Conservation (phyloP, 2,113 vertebrate species). For the Gadus chalcogrammus region DNA sequence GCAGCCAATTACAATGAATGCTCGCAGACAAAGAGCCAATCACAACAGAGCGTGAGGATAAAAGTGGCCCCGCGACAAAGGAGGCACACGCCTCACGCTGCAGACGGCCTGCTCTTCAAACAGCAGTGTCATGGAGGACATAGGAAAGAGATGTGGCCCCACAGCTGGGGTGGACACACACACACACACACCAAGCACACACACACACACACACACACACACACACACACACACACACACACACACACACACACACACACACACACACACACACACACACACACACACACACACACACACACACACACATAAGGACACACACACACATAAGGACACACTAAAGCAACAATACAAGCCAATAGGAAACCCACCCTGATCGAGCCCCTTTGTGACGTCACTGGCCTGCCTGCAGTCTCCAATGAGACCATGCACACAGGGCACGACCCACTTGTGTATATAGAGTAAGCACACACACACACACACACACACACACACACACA, state of each 20-base stretch:
- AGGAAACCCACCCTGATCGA: not conserved
- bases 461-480: constrained; percentile 13
- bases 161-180: constrained; percentile 37
- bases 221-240: not conserved
- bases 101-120: constrained; percentile 35
- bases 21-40: constrained; percentile 56
- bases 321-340: not conserved
- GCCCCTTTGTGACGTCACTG: not conserved
- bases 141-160: constrained; percentile 20
- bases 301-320: too few species aligned
- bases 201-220: too few species aligned
- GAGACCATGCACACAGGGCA: constrained; percentile 5
- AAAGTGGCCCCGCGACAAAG: constrained; percentile 50
- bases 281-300: not conserved
- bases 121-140: constrained; percentile 3
- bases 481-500: not conserved
- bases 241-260: too few species aligned
- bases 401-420: not conserved
- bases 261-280: too few species aligned
- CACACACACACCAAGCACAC: too few species aligned
- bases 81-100: constrained; percentile 56
- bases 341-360: constrained; percentile 11
- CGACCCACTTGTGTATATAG: constrained; percentile 7
- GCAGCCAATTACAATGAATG: constrained; percentile 49
- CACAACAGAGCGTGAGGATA: constrained; percentile 37